Conservation (phyloP, 2,888 invertebrate genomes). For the Agrenia bidenticulata region DNA sequence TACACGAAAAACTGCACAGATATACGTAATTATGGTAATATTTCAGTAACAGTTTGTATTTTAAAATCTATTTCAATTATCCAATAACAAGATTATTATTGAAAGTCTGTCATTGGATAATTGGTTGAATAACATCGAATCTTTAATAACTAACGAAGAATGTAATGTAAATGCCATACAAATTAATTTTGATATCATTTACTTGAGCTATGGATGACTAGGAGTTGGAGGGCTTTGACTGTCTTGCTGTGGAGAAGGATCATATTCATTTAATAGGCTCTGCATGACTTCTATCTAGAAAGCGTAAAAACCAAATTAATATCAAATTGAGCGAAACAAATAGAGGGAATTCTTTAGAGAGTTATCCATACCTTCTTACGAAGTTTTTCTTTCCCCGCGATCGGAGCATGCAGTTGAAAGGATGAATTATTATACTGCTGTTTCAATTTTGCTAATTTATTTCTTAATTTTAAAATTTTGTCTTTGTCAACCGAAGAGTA, state of each 20-base stretch:
- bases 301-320: no score
- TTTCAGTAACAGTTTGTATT: not conserved
- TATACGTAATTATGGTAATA: not conserved
- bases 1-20: conserved; percentile 1
- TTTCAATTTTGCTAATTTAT: conserved; percentile 36
- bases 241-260: not conserved
- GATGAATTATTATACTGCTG: conserved; percentile 30
- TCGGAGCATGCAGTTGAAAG: conserved; percentile 38
- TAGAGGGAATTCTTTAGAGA: not conserved
- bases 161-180: no score
- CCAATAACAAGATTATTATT: no score
- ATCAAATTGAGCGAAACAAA: not conserved
- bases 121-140: no score
- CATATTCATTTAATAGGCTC: conserved; percentile 30
- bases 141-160: no score
- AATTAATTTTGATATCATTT: no score
- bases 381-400: conserved; percentile 40
- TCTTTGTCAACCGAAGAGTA: not conserved
- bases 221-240: not conserved
- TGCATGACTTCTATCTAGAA: conserved; percentile 34
- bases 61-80: no score
- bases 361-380: conserved; percentile 28
- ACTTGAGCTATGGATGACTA: no score
- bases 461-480: conserved; percentile 35
- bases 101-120: no score